phyloP scores from a whole-genome alignment of 2,113 vertebrate genomes.

The Ia io region DNA sequence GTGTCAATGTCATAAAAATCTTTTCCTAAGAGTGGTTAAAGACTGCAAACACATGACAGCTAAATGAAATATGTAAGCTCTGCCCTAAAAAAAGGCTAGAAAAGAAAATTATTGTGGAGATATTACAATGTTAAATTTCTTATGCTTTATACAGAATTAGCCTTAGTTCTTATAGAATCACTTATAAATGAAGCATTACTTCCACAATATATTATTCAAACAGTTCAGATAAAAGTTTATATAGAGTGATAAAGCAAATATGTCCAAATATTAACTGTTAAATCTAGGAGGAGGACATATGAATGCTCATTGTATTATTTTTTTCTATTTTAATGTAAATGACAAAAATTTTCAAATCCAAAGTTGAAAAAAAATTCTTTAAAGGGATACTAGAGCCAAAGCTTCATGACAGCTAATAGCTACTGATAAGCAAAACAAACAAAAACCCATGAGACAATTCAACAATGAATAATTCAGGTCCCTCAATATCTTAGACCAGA shows the following conservation, averaged over 20 bases:
- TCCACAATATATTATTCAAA: neutral
- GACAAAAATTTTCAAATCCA: conserved; percentile 3
- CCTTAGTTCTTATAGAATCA: neutral
- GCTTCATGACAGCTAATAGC: conserved; percentile 12
- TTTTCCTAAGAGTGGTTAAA: neutral
- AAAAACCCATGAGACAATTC: neutral
- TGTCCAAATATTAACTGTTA: neutral
- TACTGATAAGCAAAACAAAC: neutral
- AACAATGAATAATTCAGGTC: conserved; percentile 27
- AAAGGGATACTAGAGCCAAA: neutral
- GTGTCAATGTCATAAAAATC: neutral
- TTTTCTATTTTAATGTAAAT: neutral
- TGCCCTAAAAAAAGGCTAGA: neutral
- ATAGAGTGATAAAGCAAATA: neutral
- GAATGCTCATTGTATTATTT: neutral
- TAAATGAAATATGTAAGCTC: neutral
- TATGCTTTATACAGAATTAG: neutral
- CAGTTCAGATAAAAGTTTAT: neutral
- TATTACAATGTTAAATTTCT: neutral
- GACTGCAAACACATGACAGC: neutral
- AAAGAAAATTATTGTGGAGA: neutral
- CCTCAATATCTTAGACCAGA: neutral
- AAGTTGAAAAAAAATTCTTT: neutral
- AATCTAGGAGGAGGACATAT: neutral
- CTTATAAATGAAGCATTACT: neutral